These are phyloP conservation scores for Pseudorectes ferrugineus DNA, from an alignment of 2,113 vertebrate genomes.

Conservation along the genomic window DNA sequence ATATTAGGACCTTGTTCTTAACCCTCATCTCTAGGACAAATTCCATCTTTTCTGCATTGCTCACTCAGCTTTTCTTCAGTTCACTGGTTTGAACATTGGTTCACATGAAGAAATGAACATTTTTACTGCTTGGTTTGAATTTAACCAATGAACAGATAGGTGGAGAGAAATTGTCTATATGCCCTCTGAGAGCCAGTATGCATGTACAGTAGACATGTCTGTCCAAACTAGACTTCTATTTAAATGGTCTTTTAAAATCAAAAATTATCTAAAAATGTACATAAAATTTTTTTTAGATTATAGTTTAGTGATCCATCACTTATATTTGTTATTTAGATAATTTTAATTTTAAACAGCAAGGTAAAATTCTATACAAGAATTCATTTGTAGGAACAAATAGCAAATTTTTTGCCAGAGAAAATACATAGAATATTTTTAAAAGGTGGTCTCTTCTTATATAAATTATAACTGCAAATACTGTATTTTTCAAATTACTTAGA, in stretches of 20 bases:
- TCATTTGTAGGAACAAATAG: background rate
- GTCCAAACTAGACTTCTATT: background rate
- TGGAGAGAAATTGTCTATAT: background rate
- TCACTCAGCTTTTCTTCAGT: background rate
- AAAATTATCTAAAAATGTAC: background rate
- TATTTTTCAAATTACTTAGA: conserved; percentile 22
- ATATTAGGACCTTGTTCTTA: background rate
- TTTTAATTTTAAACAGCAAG: background rate
- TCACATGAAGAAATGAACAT: background rate
- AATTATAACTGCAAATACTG: background rate
- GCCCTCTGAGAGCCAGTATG: background rate
- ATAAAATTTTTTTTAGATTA: background rate
- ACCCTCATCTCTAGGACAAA: background rate
- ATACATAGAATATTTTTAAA: background rate
- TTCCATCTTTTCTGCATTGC: background rate
- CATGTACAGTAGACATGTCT: background rate
- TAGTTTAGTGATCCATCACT: background rate
- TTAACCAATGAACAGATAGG: background rate
- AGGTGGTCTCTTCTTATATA: background rate
- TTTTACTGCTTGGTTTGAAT: conserved; percentile 36
- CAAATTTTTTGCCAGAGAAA: background rate
- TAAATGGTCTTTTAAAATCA: background rate
- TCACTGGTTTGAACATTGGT: background rate
- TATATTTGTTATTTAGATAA: background rate
- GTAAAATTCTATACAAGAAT: background rate